These are phyloP conservation scores for Phoeniculus purpureus DNA, from an alignment of 2,797 vertebrate species.

Conservation along the genomic window DNA sequence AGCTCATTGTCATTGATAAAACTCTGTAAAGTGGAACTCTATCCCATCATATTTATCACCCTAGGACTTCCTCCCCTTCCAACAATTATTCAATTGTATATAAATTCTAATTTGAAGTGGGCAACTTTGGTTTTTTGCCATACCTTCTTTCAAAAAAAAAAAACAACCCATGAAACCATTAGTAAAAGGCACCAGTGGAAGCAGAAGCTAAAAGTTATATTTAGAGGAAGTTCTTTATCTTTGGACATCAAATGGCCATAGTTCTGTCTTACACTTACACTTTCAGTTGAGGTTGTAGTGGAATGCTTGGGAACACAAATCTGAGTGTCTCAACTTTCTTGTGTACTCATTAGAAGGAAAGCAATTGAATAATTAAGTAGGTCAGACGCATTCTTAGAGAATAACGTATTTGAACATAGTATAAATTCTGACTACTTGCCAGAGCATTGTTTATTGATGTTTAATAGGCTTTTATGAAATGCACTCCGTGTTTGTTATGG, in stretches of 20 bases:
- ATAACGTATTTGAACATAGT: neutral
- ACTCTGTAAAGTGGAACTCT: neutral
- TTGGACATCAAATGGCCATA: neutral
- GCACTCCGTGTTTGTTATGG: neutral
- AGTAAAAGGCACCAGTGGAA: neutral
- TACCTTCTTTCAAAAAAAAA: neutral
- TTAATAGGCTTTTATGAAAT: neutral
- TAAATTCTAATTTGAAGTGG: neutral
- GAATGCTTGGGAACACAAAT: neutral
- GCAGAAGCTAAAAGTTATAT: neutral
- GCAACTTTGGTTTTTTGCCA: neutral
- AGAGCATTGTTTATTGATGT: neutral
- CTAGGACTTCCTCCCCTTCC: neutral
- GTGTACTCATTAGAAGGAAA: neutral
- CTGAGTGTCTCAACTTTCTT: neutral
- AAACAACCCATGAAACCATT: neutral
- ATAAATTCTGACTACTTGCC: neutral
- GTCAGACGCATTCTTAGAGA: neutral
- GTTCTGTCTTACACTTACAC: neutral
- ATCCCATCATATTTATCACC: neutral
- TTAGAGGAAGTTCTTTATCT: neutral
- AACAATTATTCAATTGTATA: neutral
- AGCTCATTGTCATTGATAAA: neutral
- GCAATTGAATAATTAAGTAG: neutral
- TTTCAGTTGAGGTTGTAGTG: neutral